phyloP scores from a whole-genome alignment of 2,888 invertebrate genomes.

The Hypolimnas misippus region DNA sequence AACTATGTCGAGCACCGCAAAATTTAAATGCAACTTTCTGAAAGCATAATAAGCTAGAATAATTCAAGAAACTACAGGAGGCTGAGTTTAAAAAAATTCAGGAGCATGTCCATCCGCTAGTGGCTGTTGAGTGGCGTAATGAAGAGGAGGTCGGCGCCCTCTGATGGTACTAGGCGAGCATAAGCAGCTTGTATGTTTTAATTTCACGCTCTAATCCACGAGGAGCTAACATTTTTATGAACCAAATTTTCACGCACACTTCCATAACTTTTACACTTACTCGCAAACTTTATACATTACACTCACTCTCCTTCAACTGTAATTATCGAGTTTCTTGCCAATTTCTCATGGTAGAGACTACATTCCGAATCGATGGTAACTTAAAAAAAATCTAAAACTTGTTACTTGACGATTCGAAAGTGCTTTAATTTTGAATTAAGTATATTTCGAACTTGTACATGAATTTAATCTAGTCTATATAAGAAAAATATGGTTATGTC shows the following conservation, averaged over 20 bases:
- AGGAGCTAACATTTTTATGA: background rate
- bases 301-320: too few relatives aligned
- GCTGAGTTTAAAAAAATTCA: conserved; percentile 38
- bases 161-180: conserved; percentile 25
- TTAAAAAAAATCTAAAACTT: too few relatives aligned
- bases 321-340: too few relatives aligned
- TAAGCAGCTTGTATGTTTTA: conserved; percentile 18
- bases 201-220: conserved; percentile 10
- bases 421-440: too few relatives aligned
- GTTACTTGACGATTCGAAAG: too few relatives aligned
- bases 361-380: too few relatives aligned
- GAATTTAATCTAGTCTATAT: background rate
- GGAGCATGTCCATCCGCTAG: conserved; percentile 39
- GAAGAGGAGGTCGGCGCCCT: conserved; percentile 35
- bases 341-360: too few relatives aligned
- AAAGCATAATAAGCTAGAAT: conserved; percentile 21
- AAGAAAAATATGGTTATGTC: background rate
- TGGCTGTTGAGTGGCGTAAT: conserved; percentile 34
- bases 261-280: too few relatives aligned
- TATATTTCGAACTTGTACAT: too few relatives aligned
- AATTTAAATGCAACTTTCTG: background rate
- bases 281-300: too few relatives aligned
- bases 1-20: background rate
- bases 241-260: background rate
- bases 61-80: conserved; percentile 24